phyloP scores from a whole-genome alignment of 2,113 vertebrate genomes.

The Daphoenositta chrysoptera region DNA sequence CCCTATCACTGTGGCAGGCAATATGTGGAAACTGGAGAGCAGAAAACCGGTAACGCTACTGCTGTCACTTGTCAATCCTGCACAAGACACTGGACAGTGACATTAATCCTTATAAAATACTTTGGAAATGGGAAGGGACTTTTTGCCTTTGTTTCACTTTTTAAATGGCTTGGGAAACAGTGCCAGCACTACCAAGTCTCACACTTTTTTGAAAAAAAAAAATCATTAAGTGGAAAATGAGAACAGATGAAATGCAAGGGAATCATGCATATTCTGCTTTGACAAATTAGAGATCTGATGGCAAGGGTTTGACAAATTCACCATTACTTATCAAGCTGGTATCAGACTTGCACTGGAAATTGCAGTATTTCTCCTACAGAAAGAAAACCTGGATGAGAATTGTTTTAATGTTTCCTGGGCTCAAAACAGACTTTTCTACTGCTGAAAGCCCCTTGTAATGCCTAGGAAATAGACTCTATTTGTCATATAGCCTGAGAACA shows the following conservation, averaged over 20 bases:
- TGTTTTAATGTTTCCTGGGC: background rate
- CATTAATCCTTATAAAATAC: background rate
- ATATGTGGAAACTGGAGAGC: background rate
- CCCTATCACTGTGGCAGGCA: background rate
- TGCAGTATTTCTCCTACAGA: background rate
- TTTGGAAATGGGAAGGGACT: background rate
- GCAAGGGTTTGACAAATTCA: background rate
- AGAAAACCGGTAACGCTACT: background rate
- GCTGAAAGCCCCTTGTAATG: background rate
- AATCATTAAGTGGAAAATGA: background rate
- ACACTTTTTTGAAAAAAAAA: background rate
- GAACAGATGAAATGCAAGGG: background rate
- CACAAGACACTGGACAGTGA: background rate
- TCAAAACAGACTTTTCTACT: background rate
- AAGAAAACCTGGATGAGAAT: background rate
- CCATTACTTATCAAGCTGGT: background rate
- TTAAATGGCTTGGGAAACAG: background rate
- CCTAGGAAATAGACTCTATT: background rate
- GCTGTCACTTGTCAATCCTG: background rate
- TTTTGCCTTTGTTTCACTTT: background rate
- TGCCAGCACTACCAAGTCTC: background rate
- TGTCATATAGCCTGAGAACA: background rate
- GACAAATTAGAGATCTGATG: background rate
- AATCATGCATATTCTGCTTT: background rate
- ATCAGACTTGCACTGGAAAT: background rate